Evolutionary conservation across 2,888 invertebrate genomes (phyloP), one percentile per base, ranked within the genome.

Genomic region (Hirtodrosophila trivittata): DNA sequence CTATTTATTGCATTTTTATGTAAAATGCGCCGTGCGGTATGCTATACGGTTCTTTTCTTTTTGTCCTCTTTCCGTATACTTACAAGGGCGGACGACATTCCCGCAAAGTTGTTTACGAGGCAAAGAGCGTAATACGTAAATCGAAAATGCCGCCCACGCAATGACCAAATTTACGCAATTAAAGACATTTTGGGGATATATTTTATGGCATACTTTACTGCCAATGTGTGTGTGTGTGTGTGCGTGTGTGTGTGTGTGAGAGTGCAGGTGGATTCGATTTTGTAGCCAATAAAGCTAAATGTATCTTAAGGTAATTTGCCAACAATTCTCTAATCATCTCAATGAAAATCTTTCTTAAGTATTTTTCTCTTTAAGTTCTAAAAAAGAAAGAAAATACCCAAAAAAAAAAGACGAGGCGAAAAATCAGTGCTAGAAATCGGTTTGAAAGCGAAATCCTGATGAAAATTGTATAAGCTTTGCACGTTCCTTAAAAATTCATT

Each of bases 1-100:
- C 72, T 84, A 86, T 86, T 86, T 86, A 86, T 86, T 85, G 87
- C 85, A 85, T 82, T 86, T 87, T 86, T 86, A 87, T 86, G 87
- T 85, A 85, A 81, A 87, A 75, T 75, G 66, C 66, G 74, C 65
- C 71, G 56, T 69, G 76, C 54, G 77, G 80, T 78, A 75, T 78
- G 72, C 83, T 54, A 60, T 57, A 52, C 71, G 30, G 28, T 32
- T 30, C 30, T 16, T 12, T 14, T 32, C 14, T 28, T 10, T 3
- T 37, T 30, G 12, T 6, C 14, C n/a, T 30, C 9, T 32, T 39
- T 38, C 49, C 42, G 37, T 41, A 51, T 65, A 45, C 56, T 59
- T 71, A 37, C 37, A 50, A 47, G 50, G 52, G 56, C 18, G 18
- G 18, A 21, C 63, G 70, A 70, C 68, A 70, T 70, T 73, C 68